These are phyloP conservation scores for Clusia tigrina DNA, from an alignment of 2,888 invertebrate genomes.

Conservation along the genomic window DNA sequence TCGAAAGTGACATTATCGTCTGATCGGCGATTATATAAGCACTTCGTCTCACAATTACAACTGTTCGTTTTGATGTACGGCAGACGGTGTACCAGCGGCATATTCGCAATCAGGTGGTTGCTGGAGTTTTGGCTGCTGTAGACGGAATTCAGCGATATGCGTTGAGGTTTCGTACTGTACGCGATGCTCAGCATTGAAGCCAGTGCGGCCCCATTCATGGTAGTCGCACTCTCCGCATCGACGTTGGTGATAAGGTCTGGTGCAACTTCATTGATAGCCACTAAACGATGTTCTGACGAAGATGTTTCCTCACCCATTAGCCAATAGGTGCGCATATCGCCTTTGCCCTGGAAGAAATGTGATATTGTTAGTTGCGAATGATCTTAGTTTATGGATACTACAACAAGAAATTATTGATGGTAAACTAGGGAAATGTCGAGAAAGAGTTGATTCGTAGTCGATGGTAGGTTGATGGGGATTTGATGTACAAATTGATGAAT, in stretches of 20 bases:
- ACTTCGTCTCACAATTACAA: conserved; percentile 58
- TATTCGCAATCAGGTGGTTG: conserved; percentile 29
- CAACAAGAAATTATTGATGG: too few species aligned
- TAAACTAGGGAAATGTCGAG: too few species aligned
- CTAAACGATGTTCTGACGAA: conserved; percentile 27
- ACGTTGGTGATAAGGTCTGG: conserved; percentile 60
- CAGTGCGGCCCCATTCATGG: conserved; percentile 5
- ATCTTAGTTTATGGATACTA: too few species aligned
- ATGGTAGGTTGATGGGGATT: too few species aligned
- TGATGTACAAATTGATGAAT: too few species aligned
- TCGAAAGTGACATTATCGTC: conserved; percentile 53
- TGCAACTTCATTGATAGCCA: conserved; percentile 42
- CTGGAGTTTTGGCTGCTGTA: background rate
- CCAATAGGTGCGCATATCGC: conserved; percentile 89
- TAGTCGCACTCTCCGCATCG: conserved; percentile 44
- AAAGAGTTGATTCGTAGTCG: background rate
- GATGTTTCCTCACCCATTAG: conserved; percentile 71
- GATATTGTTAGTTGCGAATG: background rate
- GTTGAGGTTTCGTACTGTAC: conserved; percentile 3
- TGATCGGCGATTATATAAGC: conserved; percentile 55
- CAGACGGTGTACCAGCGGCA: conserved; percentile 28
- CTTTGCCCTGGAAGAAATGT: conserved; percentile 87
- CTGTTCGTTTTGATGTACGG: conserved; percentile 38
- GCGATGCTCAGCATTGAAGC: background rate
- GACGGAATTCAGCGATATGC: background rate